Conservation (phyloP, 1,140 invertebrate genomes). For the Cheumatopsyche charites region DNA sequence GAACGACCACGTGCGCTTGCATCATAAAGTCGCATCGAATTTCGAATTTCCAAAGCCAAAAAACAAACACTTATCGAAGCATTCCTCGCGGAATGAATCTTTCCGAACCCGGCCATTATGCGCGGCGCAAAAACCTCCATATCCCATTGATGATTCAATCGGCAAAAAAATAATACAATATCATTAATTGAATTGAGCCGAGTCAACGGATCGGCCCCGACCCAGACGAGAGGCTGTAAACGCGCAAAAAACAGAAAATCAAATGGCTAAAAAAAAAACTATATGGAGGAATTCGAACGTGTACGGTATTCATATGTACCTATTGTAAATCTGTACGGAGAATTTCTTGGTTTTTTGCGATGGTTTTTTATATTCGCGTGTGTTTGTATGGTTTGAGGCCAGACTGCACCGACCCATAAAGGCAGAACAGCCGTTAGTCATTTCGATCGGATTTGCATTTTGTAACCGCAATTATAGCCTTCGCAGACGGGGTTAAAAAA, state of each 20-base stretch:
- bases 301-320: not conserved
- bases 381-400: not conserved
- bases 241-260: not conserved
- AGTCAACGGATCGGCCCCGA: not conserved
- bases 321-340: not conserved
- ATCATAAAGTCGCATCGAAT: too few species aligned
- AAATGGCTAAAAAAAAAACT: too few species aligned
- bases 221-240: not conserved
- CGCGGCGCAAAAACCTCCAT: not conserved
- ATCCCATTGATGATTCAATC: conserved; percentile 1
- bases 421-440: conserved; percentile 18
- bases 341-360: not conserved
- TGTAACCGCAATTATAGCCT: conserved; percentile 19
- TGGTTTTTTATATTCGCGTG: too few species aligned
- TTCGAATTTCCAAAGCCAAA: too few species aligned
- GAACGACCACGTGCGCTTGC: too few species aligned
- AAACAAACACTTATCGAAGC: too few species aligned
- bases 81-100: too few species aligned
- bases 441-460: conserved; percentile 21
- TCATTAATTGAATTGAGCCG: conserved; percentile 16
- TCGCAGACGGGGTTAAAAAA: not conserved
- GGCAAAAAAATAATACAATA: conserved; percentile 7
- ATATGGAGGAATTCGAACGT: too few species aligned
- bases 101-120: conserved; percentile 3
- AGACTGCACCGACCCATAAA: conserved; percentile 12